Conservation (phyloP, 2,113 vertebrate genomes). For the Phainopepla nitens region DNA sequence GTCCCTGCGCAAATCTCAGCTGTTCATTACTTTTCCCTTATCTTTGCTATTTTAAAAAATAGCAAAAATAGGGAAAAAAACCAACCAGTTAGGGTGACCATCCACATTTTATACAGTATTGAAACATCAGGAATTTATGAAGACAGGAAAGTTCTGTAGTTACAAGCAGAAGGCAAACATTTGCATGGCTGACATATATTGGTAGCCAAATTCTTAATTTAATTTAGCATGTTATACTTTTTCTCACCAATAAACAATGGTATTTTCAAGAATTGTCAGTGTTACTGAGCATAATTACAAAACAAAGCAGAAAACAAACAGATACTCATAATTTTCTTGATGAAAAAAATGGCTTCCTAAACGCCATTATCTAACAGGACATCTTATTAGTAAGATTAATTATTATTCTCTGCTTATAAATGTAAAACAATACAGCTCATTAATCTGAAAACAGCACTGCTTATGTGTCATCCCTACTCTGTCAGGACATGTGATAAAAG, state of each 20-base stretch:
- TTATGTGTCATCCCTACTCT: background rate
- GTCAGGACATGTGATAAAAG: background rate
- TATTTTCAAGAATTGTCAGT: background rate
- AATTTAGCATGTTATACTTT: background rate
- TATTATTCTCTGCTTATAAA: background rate
- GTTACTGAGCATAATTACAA: background rate
- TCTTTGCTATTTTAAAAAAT: no score
- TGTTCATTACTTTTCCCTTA: background rate
- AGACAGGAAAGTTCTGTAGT: background rate
- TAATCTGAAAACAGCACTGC: background rate
- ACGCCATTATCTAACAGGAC: background rate
- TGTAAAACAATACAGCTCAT: background rate
- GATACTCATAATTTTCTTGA: background rate
- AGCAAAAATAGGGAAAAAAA: rapidly evolving
- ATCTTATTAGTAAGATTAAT: background rate
- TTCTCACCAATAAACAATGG: background rate
- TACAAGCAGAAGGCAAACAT: background rate
- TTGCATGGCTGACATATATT: background rate
- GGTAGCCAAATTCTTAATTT: background rate
- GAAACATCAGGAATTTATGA: background rate
- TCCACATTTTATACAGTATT: background rate
- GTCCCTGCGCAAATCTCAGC: background rate
- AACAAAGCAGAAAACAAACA: background rate
- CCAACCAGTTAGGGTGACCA: background rate
- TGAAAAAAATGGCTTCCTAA: background rate